Conservation (phyloP, 2,113 vertebrate species). For the Hypocryptadius cinnamomeus region DNA sequence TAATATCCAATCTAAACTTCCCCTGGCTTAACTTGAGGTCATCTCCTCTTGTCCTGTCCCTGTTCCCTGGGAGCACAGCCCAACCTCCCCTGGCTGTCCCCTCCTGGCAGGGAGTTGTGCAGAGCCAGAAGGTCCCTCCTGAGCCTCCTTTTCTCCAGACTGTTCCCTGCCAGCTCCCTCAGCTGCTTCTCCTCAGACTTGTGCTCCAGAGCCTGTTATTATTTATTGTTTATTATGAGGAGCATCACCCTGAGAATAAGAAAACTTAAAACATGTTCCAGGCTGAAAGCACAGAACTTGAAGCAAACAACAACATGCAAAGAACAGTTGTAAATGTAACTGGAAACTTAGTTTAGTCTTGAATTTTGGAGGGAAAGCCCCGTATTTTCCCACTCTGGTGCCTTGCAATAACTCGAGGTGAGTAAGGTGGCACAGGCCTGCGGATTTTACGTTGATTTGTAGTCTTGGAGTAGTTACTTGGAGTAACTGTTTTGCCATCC, state of each 20-base stretch:
- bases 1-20: not conserved
- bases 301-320: fast-evolving
- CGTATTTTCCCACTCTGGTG: not conserved
- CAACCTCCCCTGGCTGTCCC: fast-evolving
- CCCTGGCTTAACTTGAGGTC: not conserved
- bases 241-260: not conserved
- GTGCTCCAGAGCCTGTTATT: not conserved
- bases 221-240: not conserved
- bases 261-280: not conserved
- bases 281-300: not conserved
- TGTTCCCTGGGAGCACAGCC: not conserved
- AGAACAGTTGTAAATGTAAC: not conserved
- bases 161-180: not conserved
- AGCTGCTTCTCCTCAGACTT: not conserved
- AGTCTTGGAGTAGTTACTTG: not conserved
- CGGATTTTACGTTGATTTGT: not conserved
- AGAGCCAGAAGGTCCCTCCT: not conserved
- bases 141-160: not conserved
- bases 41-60: not conserved
- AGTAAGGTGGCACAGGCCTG: not conserved
- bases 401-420: not conserved
- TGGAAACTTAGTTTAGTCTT: not conserved
- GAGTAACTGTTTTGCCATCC: not conserved
- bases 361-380: not conserved
- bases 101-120: not conserved